phyloP scores from a whole-genome alignment of 1,140 invertebrate species.

The Drosophila nigromelanica region DNA sequence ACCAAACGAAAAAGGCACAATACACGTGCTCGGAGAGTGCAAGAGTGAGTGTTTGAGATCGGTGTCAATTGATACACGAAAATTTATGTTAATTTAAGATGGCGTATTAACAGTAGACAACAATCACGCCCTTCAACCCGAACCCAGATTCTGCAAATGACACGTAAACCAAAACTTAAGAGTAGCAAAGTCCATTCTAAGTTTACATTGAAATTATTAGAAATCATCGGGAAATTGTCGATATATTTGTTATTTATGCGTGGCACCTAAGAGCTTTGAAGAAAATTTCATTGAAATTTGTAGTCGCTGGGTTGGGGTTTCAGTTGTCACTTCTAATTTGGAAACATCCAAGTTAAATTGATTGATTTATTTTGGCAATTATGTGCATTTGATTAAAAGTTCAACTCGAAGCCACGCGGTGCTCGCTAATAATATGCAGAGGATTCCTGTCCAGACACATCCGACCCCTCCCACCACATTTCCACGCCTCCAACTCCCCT shows the following conservation, averaged over 20 bases:
- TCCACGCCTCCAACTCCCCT: not conserved
- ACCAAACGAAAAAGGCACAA: conserved; percentile 43
- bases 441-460: conserved; percentile 18
- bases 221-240: conserved; percentile 29
- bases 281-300: not conserved
- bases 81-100: conserved; percentile 73
- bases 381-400: conserved; percentile 81
- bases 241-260: conserved; percentile 58
- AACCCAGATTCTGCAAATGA: conserved; percentile 48
- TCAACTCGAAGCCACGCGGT: conserved; percentile 69
- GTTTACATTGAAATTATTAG: conserved; percentile 28
- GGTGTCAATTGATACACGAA: conserved; percentile 55
- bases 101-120: conserved; percentile 39
- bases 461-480: not conserved
- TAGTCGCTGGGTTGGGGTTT: not conserved
- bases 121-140: conserved; percentile 3
- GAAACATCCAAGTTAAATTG: conserved; percentile 67
- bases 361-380: conserved; percentile 83
- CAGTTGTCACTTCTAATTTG: conserved; percentile 73
- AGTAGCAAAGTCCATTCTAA: conserved; percentile 18
- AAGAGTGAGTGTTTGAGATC: conserved; percentile 42
- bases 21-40: conserved; percentile 50
- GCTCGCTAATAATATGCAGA: conserved; percentile 74
- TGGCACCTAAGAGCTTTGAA: conserved; percentile 21
- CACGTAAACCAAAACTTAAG: conserved; percentile 71